Evolutionary conservation across 2,888 invertebrate genomes (phyloP).

Genomic region (Eumerus sabulonum): DNA sequence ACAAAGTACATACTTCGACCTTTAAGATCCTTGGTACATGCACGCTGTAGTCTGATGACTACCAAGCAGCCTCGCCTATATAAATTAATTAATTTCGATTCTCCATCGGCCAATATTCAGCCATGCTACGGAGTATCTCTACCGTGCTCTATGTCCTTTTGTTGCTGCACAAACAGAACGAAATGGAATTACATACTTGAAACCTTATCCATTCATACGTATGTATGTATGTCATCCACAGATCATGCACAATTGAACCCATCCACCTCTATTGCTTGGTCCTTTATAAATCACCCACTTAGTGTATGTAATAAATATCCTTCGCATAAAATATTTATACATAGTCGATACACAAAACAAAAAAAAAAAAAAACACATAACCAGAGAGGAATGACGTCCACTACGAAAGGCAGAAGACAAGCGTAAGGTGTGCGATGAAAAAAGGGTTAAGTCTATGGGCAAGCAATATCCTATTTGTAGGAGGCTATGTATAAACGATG

Average conservation of each 20-base stretch:
- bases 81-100: constrained; percentile 62
- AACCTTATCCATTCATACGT: constrained; percentile 71
- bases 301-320: neutral
- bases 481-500: constrained; percentile 42
- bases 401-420: neutral
- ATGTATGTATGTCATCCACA: constrained; percentile 76
- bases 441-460: constrained; percentile 59
- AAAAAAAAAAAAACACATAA: constrained; percentile 38
- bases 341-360: constrained; percentile 47
- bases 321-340: constrained; percentile 50
- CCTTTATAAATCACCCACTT: neutral
- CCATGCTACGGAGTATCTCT: constrained; percentile 35
- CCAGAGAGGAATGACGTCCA: constrained; percentile 20
- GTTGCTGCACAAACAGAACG: neutral
- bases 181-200: constrained; percentile 57
- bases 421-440: constrained; percentile 8
- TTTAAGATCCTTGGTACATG: neutral
- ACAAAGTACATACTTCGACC: neutral
- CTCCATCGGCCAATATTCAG: constrained; percentile 52
- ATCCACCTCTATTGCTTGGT: constrained; percentile 9
- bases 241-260: constrained; percentile 73
- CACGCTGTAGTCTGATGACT: neutral
- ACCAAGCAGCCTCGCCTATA: constrained; percentile 22
- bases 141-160: neutral
- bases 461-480: constrained; percentile 53